Conservation (phyloP, 2,113 vertebrate genomes). For the Fregetta grallaria region DNA sequence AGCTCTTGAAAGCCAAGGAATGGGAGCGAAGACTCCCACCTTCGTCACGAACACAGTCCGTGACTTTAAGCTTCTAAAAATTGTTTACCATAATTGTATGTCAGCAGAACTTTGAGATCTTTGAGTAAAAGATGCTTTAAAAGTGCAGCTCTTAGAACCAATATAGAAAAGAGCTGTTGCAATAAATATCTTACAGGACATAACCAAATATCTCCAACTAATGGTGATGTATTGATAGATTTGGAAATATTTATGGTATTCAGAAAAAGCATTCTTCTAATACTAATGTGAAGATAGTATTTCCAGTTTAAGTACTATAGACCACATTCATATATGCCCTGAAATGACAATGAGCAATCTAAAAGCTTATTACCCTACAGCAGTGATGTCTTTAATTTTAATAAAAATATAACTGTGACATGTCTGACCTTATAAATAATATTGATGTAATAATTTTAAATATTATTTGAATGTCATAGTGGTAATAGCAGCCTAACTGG, state of each 20-base stretch:
- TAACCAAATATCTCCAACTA: not conserved
- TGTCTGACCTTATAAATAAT: conserved; percentile 68
- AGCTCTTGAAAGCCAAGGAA: not conserved
- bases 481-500: conserved; percentile 39
- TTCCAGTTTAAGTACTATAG: conserved; percentile 4
- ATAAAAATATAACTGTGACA: conserved; percentile 59
- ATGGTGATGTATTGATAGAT: not conserved
- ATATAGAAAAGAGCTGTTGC: not conserved
- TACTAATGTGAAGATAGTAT: not conserved
- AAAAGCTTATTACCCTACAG: conserved; percentile 35
- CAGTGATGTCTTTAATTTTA: conserved; percentile 45
- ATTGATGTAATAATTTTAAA: conserved; percentile 62
- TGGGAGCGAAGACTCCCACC: not conserved
- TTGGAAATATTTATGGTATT: conserved; percentile 18
- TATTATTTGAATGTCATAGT: conserved; percentile 63
- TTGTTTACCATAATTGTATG: not conserved
- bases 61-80: not conserved
- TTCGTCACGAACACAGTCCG: not conserved
- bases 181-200: not conserved
- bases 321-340: not conserved
- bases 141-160: not conserved
- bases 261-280: not conserved
- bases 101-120: not conserved
- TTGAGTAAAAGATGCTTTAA: not conserved
- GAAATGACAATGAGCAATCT: conserved; percentile 30